These are phyloP conservation scores for Seira ritae DNA, from an alignment of 2,888 invertebrate genomes.

Conservation along the genomic window DNA sequence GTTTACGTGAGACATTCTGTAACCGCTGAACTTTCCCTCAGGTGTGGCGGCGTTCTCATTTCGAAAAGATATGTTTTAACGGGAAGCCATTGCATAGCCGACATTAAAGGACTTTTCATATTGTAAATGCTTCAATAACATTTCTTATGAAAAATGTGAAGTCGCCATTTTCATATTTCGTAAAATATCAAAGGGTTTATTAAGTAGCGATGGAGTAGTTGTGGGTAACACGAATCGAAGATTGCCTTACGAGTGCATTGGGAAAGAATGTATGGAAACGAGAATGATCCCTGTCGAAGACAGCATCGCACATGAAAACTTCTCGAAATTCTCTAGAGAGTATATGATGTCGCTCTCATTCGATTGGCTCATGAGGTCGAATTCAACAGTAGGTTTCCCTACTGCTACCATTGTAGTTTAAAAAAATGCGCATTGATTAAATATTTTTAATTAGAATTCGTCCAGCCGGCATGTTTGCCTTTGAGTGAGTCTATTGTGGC, in stretches of 20 bases:
- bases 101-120: constrained; percentile 45
- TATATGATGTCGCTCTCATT: constrained; percentile 65
- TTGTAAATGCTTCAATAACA: constrained; percentile 38
- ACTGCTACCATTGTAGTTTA: neutral
- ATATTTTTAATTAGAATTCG: constrained; percentile 39
- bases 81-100: constrained; percentile 76
- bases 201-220: constrained; percentile 53
- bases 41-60: constrained; percentile 87
- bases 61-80: constrained; percentile 85
- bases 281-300: constrained; percentile 62
- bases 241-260: constrained; percentile 51
- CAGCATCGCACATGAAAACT: constrained; percentile 66
- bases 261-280: constrained; percentile 28
- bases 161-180: neutral
- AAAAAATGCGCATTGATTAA: too few relatives aligned
- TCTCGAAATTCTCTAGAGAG: constrained; percentile 52
- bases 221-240: constrained; percentile 59
- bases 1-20: constrained; percentile 52
- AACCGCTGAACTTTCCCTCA: constrained; percentile 33
- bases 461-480: constrained; percentile 61
- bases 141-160: neutral
- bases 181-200: neutral
- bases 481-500: constrained; percentile 33
- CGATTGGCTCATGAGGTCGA: constrained; percentile 21
- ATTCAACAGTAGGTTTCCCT: constrained; percentile 11